Evolutionary conservation across 2,888 invertebrate genomes (phyloP), one percentile per base, ranked within the genome.

Genomic region (Trissoscelio sp.): DNA sequence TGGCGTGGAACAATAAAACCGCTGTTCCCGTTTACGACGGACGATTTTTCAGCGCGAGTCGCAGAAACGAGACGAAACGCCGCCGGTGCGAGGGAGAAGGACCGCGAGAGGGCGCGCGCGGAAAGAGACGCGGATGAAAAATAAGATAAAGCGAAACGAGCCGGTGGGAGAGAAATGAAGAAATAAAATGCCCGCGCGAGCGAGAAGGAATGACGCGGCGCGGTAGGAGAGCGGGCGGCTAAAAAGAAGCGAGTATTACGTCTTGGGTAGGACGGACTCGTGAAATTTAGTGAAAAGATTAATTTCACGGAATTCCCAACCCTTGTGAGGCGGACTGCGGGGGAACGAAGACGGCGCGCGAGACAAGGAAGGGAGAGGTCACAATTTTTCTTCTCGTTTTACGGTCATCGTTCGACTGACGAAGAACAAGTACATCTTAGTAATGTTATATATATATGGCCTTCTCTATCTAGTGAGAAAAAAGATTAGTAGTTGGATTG

Each of bases 1-100:
- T 88, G 88, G 87, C 86, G 87, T 83, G 89, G 89, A 90, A 91
- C 90, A 91, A 91, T 90, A 90, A 90, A 91, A 91, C 85, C 88
- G 87, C 89, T 90, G 89, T 90, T 90, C 89, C 88, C 89, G 88
- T 90, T 91, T 90, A 89, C 88, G 89, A 88, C 87, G 88, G 87
- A 86, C 88, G 87, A 89, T 89, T 89, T 88, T 88, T 90, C 89
- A 88, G 87, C 88, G 87, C 83, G 81, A 79, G 84, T 87, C 86
- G 89, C 86, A 86, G 87, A 86, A 88, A 87, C 87, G 87, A 87
- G 86, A 84, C 86, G 86, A 86, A 85, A 82, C 84, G 85, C 83
- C 83, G 66, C 51, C 75, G 70, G 53, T 51, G 81, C 57, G 77
- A 79, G 82, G 67, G 79, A 80, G 70, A 73, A 22, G 31, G 60